Evolutionary conservation across 30 jellyfish, hydroid and myxozoan species (phyloP), one percentile per base, ranked within the genome.

Genomic region (Aurelia aurita complex sp. Pacific): DNA sequence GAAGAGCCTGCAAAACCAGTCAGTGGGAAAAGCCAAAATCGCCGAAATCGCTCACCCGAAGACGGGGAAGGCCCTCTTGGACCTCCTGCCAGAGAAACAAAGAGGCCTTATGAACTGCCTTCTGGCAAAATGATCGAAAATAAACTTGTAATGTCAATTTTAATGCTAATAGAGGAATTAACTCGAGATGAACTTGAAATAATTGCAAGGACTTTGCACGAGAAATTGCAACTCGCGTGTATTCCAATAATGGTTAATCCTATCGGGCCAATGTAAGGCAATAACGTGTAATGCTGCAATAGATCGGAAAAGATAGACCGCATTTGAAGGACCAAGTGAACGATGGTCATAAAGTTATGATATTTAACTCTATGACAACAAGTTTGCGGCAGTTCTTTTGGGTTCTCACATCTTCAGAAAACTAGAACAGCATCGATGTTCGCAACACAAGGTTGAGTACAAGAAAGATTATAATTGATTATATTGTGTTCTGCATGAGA

Each of bases 181-280:
- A 90, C 82, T 11, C 76, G 99, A 77, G 97, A 94, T 55, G 99
- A 94, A 80, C 92, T 94, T 4, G 99, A 94, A 85, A 79, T 85
- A 11, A 67, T 94, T n/a, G 99, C 99, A 18, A 67, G 99, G 70
- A 72, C 70, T 43, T 66, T 94, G 77, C 99, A 94, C 69, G 99
- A 94, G 46, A 94, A 85, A 72, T 69, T 94, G 40, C 99, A 94
- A 55, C 62, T 94, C 38, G 97, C 97, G 12, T 94, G 99, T 71
- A 94, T 94, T 33, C 99, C 99, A 35, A 81, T 94, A 32, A 94
- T 94, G 83, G 97, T 94, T 3, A 94, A 89, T 80, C 99, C 99
- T 5, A 66, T 92, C 35, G 97, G 96, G 51, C 90, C 90, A 19
- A 66, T 76, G 80, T 60, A 69, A 53, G 17, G 57, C 12, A 17